These are phyloP conservation scores for Eubasilissa regina DNA, from an alignment of 1,140 invertebrate species.

Conservation along the genomic window DNA sequence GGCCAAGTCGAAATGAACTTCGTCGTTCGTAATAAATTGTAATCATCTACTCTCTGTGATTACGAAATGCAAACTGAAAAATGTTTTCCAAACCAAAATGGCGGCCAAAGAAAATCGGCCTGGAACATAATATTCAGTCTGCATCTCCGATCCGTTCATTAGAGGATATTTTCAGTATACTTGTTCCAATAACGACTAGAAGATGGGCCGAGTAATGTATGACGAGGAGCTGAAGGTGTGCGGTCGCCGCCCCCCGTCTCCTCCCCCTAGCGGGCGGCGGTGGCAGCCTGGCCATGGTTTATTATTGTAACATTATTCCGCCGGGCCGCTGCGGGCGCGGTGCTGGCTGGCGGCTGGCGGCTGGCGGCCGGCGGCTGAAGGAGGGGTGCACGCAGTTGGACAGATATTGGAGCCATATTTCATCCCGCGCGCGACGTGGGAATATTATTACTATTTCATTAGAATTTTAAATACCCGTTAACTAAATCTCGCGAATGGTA, in stretches of 20 bases:
- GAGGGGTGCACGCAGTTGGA: neutral
- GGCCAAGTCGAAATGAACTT: too few relatives aligned
- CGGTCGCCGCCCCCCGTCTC: neutral
- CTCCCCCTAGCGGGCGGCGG: neutral
- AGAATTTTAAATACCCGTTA: slow-evolving; percentile 1
- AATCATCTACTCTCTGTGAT: too few relatives aligned
- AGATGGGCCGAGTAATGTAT: too few relatives aligned
- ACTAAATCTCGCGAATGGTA: neutral
- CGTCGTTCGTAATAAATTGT: too few relatives aligned
- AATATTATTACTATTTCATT: slow-evolving; percentile 25
- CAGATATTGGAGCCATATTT: slow-evolving; percentile 24
- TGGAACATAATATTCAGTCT: too few relatives aligned
- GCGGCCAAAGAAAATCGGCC: too few relatives aligned
- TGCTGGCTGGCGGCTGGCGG: neutral
- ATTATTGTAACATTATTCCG: slow-evolving; percentile 16
- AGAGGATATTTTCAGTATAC: too few relatives aligned
- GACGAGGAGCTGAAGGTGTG: neutral
- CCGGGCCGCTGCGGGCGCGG: neutral
- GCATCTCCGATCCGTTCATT: too few relatives aligned
- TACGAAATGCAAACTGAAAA: too few relatives aligned
- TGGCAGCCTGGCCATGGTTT: neutral
- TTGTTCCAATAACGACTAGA: too few relatives aligned
- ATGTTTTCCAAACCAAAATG: too few relatives aligned
- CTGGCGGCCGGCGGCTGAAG: too few relatives aligned
- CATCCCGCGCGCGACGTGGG: neutral